phyloP scores from a whole-genome alignment of 2,888 invertebrate genomes.

The Apodemia duryi region DNA sequence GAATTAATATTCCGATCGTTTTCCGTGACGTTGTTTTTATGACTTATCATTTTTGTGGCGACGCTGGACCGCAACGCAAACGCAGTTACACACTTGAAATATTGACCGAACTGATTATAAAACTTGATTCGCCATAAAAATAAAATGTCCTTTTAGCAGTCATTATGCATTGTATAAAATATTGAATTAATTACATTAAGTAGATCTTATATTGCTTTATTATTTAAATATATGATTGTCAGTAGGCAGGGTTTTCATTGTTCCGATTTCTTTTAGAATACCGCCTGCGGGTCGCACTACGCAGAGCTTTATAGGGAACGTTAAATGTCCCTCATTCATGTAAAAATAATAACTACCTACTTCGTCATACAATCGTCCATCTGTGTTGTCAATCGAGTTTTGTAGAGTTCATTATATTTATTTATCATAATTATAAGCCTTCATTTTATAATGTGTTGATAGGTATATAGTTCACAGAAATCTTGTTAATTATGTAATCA shows the following conservation, averaged over 20 bases:
- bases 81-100: constrained; percentile 58
- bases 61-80: constrained; percentile 49
- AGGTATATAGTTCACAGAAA: too few species aligned
- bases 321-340: constrained; percentile 11
- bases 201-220: constrained; percentile 39
- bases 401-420: neutral
- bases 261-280: constrained; percentile 30
- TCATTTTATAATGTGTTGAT: too few species aligned
- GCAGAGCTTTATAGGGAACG: neutral
- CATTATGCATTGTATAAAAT: constrained; percentile 63
- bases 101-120: constrained; percentile 64
- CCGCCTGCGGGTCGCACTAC: constrained; percentile 25
- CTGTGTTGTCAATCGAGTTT: neutral
- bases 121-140: constrained; percentile 67
- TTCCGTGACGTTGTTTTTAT: constrained; percentile 78
- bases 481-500: too few species aligned
- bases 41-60: constrained; percentile 78
- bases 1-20: constrained; percentile 79
- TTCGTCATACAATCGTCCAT: neutral
- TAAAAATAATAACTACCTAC: constrained; percentile 6
- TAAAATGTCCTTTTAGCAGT: constrained; percentile 54
- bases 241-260: constrained; percentile 29
- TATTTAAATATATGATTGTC: constrained; percentile 35
- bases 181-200: constrained; percentile 56
- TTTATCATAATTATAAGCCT: too few species aligned